These are phyloP conservation scores for Triops cancriformis DNA, from an alignment of 1,140 invertebrate genomes.

Conservation along the genomic window DNA sequence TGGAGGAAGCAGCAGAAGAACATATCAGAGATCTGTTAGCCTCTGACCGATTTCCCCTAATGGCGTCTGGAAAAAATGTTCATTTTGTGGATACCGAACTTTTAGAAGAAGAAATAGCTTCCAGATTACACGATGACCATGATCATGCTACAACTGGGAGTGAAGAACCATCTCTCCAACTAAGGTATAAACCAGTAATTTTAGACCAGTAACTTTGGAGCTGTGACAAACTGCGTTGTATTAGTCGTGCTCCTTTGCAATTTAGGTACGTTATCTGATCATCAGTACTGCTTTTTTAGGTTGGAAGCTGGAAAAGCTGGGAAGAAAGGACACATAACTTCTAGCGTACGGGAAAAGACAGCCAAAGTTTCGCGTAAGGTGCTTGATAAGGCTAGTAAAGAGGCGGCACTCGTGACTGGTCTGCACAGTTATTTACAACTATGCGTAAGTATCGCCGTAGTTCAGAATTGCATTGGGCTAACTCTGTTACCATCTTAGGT, in stretches of 20 bases:
- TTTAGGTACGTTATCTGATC: too few species aligned
- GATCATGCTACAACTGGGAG: neutral
- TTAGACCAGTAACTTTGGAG: too few species aligned
- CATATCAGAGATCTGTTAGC: neutral
- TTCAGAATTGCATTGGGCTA: neutral
- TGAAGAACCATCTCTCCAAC: neutral
- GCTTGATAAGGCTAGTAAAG: slow-evolving; percentile 7
- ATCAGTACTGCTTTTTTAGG: neutral
- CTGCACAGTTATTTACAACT: slow-evolving; percentile 14
- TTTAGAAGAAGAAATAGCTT: neutral
- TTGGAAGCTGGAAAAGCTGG: neutral
- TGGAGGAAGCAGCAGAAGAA: neutral
- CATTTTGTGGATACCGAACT: neutral
- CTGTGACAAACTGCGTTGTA: too few species aligned
- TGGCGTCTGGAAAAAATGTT: neutral
- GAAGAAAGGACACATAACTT: neutral
- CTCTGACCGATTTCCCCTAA: neutral
- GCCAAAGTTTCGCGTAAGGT: slow-evolving; percentile 1
- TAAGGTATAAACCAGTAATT: too few species aligned
- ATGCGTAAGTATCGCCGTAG: slow-evolving; percentile 22
- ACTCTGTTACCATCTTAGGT: neutral
- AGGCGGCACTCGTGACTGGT: neutral
- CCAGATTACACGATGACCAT: neutral
- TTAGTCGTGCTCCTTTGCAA: too few species aligned
- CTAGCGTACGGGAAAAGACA: neutral